phyloP scores from a whole-genome alignment of 1,140 invertebrate genomes.

The Heliothis subflexa region DNA sequence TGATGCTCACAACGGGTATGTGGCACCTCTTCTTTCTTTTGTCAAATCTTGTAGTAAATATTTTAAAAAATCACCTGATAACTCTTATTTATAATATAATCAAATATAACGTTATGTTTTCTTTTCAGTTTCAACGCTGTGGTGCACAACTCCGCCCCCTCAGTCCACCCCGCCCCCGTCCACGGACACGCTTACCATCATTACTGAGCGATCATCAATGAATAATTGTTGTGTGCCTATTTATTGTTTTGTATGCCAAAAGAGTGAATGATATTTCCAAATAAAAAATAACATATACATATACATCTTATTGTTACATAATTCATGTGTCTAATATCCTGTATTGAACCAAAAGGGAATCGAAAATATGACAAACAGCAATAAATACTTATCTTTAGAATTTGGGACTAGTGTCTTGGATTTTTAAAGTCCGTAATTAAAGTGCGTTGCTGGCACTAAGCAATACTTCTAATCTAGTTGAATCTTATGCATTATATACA shows the following conservation, averaged over 20 bases:
- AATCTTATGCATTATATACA: too few relatives aligned
- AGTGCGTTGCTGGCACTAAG: too few relatives aligned
- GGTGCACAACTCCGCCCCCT: constrained; percentile 81
- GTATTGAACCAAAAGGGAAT: background rate
- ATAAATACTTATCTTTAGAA: too few relatives aligned
- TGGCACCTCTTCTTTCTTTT: background rate
- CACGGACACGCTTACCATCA: constrained; percentile 58
- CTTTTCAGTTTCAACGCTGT: constrained; percentile 80
- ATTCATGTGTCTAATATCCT: background rate
- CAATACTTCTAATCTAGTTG: too few relatives aligned
- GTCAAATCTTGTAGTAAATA: background rate
- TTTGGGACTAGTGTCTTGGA: too few relatives aligned
- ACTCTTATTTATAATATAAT: too few relatives aligned
- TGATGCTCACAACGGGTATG: constrained; percentile 75
- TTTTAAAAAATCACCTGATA: background rate
- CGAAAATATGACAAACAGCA: background rate
- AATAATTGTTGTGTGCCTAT: constrained; percentile 4
- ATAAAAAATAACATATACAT: constrained; percentile 4
- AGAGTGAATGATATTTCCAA: background rate
- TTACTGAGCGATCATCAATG: constrained; percentile 49
- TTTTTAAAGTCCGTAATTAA: too few relatives aligned
- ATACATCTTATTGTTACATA: background rate
- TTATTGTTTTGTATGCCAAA: constrained; percentile 22
- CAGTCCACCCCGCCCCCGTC: constrained; percentile 53
- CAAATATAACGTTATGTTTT: background rate